Base-by-base conservation (phyloP, 2,113 vertebrate species). In the Dasyornis broadbenti region DNA sequence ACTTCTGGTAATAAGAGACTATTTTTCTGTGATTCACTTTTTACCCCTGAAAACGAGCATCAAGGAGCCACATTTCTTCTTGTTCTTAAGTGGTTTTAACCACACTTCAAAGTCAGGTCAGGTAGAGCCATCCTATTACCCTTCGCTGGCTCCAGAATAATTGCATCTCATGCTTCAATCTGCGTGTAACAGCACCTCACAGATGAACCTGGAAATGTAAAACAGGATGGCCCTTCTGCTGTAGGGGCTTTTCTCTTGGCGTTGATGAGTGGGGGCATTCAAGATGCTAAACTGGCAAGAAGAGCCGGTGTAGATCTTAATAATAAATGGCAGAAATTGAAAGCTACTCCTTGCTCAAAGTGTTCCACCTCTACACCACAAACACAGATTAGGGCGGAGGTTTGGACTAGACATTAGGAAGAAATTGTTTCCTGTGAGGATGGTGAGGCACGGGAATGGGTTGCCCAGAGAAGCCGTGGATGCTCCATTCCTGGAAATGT, bases 51-150 rank as follows among this genome's bases (percentile, higher is more conserved):
- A 90, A 87, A 73, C 10, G 19, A 78, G 39, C 70, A 66, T 50
- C 35, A 42, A 42, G 59, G 66, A 94, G 72, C 18, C 40, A 77
- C 2, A 2, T 52, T 90, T 66, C 60, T 91, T 75, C 49, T 89
- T 50, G 21, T 65, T 63, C 82, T 92, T 76, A 66, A 42, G 60
- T 60, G 72, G 15, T 91, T 94, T 84, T 68, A 89, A 73, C 39
- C 68, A 91, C 82, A 82, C n/a, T 95, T 96, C 68, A 39, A 80
- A 90, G 70, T 88, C 91, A 91, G 71, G 76, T 92, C 90, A 95
- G 90, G 85, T 63, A 80, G 18, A 83, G 57, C 33, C 75, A 80
- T 88, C 45, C 82, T 60, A 64, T 95, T 94, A 86, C 75, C 76
- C 57, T 82, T 76, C 27, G 63, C 63, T 81, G 20, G 54, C 73